phyloP scores from a whole-genome alignment of 2,113 vertebrate species.

The Sylvia atricapilla region DNA sequence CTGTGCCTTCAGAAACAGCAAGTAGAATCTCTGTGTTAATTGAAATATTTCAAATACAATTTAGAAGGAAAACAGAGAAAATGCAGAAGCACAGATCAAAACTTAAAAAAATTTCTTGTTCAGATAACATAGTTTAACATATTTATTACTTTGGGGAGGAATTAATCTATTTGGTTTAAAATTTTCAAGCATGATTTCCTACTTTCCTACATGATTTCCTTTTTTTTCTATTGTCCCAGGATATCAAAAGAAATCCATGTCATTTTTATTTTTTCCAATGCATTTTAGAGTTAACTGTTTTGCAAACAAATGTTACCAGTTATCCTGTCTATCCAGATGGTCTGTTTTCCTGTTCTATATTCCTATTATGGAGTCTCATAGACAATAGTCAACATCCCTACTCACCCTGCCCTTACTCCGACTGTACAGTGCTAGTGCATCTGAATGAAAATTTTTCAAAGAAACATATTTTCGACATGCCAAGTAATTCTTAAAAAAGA shows the following conservation, averaged over 20 bases:
- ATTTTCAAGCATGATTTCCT: neutral
- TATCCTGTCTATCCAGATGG: neutral
- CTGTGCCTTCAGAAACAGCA: neutral
- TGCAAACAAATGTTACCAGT: neutral
- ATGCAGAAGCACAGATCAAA: neutral
- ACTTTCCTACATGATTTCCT: neutral
- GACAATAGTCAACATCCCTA: neutral
- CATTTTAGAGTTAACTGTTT: neutral
- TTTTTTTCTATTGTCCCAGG: neutral
- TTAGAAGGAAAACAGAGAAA: neutral
- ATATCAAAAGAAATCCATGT: neutral
- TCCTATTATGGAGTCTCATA: neutral
- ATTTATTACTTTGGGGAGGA: neutral
- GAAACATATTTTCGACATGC: neutral
- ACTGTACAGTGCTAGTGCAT: neutral
- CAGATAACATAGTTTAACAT: neutral
- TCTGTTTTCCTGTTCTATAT: neutral
- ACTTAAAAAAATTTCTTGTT: neutral
- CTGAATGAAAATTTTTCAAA: neutral
- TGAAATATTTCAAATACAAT: neutral
- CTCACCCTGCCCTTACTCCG: neutral
- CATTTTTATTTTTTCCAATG: accelerated
- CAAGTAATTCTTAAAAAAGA: neutral
- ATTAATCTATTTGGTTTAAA: neutral
- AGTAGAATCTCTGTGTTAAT: neutral